Evolutionary conservation across 1,140 invertebrate genomes (phyloP).

Genomic region (Octopus bimaculoides): DNA sequence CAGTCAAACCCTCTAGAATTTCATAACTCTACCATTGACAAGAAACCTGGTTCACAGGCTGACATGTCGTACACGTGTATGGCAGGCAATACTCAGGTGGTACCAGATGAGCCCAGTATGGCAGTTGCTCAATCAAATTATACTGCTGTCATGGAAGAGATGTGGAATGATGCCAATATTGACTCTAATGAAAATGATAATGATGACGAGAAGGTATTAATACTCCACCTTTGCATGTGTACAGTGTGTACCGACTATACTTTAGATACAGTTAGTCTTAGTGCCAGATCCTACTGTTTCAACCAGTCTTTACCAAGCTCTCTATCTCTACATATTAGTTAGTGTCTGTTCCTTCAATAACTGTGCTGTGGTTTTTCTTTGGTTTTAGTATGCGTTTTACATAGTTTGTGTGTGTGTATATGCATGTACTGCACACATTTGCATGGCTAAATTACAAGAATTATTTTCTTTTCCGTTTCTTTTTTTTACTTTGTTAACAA

Average conservation of each 20-base stretch:
- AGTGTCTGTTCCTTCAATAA: not conserved
- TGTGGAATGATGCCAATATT: not conserved
- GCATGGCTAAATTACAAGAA: too few relatives aligned
- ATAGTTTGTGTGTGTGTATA: too few relatives aligned
- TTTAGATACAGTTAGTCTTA: not conserved
- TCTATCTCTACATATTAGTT: not conserved
- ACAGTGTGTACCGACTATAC: not conserved
- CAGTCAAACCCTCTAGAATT: not conserved
- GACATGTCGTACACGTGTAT: not conserved
- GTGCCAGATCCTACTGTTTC: not conserved
- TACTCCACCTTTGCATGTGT: not conserved
- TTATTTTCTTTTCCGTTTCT: too few relatives aligned
- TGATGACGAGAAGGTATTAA: constrained; percentile 8
- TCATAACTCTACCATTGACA: not conserved
- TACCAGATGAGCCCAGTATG: not conserved
- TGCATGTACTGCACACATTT: too few relatives aligned
- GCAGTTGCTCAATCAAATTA: constrained; percentile 1
- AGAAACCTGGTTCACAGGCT: constrained; percentile 4
- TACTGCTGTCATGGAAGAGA: constrained; percentile 8
- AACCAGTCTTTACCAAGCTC: not conserved
- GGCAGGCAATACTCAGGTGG: not conserved
- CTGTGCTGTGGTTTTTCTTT: not conserved
- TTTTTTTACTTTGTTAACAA: too few relatives aligned
- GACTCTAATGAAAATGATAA: constrained; percentile 4
- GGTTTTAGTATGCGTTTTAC: not conserved